These are phyloP conservation scores for Drosophila suzukii DNA, from an alignment of 1,140 invertebrate genomes.

Conservation along the genomic window DNA sequence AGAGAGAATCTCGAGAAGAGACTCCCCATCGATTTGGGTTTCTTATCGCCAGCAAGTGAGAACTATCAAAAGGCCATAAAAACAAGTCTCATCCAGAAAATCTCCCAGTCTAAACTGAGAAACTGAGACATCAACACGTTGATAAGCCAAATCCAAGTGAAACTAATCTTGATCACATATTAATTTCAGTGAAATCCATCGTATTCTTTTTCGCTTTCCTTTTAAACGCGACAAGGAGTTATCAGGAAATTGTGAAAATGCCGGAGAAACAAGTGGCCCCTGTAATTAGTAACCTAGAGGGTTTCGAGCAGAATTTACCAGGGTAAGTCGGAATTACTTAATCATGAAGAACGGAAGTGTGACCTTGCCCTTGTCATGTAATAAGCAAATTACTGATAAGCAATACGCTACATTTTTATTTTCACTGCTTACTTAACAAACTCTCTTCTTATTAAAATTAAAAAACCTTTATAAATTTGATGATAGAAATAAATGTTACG, in stretches of 20 bases:
- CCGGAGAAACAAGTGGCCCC: slow-evolving; percentile 68
- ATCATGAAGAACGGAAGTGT: slow-evolving; percentile 23
- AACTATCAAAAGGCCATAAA: slow-evolving; percentile 25
- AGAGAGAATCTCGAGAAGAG: background rate
- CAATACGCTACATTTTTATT: background rate
- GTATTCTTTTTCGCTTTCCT: slow-evolving; percentile 13
- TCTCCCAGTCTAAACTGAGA: slow-evolving; percentile 25
- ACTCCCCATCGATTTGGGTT: slow-evolving; percentile 10
- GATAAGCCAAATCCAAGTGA: slow-evolving; percentile 15
- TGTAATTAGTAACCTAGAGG: slow-evolving; percentile 63
- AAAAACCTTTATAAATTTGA: background rate
- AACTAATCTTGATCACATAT: slow-evolving; percentile 22
- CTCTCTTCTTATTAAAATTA: background rate
- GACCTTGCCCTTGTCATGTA: slow-evolving; percentile 72
- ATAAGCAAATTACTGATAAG: slow-evolving; percentile 57
- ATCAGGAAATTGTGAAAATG: slow-evolving; percentile 43
- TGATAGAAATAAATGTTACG: background rate
- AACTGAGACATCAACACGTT: slow-evolving; percentile 35
- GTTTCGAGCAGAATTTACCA: slow-evolving; percentile 67
- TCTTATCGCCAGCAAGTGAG: slow-evolving; percentile 31
- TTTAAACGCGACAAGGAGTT: slow-evolving; percentile 23
- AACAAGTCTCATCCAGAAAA: slow-evolving; percentile 16
- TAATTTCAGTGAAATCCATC: slow-evolving; percentile 42
- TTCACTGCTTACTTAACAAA: background rate
- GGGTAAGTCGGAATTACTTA: slow-evolving; percentile 54